Evolutionary conservation across 2,888 invertebrate genomes (phyloP), one percentile per base, ranked within the genome.

Genomic region (Catocala sponsa): DNA sequence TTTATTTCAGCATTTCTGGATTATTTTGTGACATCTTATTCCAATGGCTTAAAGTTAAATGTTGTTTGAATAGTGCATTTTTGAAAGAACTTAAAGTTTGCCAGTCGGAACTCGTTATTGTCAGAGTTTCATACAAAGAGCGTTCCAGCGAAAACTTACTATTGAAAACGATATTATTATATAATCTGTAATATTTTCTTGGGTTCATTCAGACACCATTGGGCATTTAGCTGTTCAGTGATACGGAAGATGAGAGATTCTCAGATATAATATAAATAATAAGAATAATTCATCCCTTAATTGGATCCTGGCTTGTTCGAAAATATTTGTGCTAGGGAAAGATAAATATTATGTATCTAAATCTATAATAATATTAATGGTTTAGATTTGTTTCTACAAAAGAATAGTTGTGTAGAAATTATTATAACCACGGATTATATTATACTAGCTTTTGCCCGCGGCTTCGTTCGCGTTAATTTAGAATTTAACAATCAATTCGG

Each of bases 141-240:
- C 55, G 67, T 70, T 74, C 67, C 53, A 58, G 60, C 59, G 60
- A 67, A 72, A 73, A 68, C 55, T 76, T 71, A 63, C 63, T 70
- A 79, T 77, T 76, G 79, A 68, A 76, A 78, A 66, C 59, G 61
- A 73, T 76, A 71, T 69, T 77, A 71, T 73, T 69, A n/a, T n/a
- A n/a, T n/a, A 73, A 74, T 74, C 58, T 65, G 48, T 52, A 61
- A 66, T 71, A 63, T 68, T 52, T 66, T 59, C 64, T 61, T 55
- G n/a, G 54, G 41, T 55, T 65, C 60, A 33, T 66, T 61, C 25
- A 48, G 54, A 15, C 42, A 35, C 12, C 13, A 15, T 5, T 32
- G 38, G 15, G 12, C 25, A 43, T 49, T 63, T 50, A 33, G n/a
- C 15, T 32, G 57, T 55, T 48, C 12, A 53, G 25, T 44, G 55